phyloP scores from a whole-genome alignment of 2,797 vertebrate species.

The Danio albolineatus region DNA sequence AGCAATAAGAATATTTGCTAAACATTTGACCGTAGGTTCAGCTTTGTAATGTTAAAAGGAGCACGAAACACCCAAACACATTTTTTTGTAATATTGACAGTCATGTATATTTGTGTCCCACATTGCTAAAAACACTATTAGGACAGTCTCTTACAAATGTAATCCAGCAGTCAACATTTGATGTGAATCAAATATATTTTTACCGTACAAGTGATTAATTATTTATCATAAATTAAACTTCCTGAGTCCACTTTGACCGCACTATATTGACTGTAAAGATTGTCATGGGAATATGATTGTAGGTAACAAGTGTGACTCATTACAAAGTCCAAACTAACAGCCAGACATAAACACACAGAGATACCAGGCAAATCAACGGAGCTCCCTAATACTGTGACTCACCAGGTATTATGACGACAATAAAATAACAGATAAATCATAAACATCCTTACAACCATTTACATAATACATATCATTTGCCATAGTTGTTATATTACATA shows the following conservation, averaged over 20 bases:
- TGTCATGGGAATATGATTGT: not conserved
- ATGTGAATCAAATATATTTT: too few relatives aligned
- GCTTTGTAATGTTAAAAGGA: too few relatives aligned
- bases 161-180: too few relatives aligned
- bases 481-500: not conserved
- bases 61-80: too few relatives aligned
- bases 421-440: not conserved
- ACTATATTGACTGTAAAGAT: too few relatives aligned
- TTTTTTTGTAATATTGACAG: too few relatives aligned
- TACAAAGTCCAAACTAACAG: conserved; percentile 1
- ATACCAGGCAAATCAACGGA: not conserved
- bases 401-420: not conserved
- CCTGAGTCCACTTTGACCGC: too few relatives aligned
- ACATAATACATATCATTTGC: not conserved
- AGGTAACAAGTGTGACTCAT: not conserved
- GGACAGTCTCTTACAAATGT: too few relatives aligned
- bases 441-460: not conserved
- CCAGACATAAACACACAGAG: not conserved
- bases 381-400: not conserved
- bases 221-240: too few relatives aligned
- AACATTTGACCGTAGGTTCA: not conserved
- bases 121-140: too few relatives aligned
- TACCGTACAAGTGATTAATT: too few relatives aligned
- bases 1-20: not conserved
- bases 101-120: too few relatives aligned